Conservation (phyloP, 1,140 invertebrate species). For the Hormaphis cornu region DNA sequence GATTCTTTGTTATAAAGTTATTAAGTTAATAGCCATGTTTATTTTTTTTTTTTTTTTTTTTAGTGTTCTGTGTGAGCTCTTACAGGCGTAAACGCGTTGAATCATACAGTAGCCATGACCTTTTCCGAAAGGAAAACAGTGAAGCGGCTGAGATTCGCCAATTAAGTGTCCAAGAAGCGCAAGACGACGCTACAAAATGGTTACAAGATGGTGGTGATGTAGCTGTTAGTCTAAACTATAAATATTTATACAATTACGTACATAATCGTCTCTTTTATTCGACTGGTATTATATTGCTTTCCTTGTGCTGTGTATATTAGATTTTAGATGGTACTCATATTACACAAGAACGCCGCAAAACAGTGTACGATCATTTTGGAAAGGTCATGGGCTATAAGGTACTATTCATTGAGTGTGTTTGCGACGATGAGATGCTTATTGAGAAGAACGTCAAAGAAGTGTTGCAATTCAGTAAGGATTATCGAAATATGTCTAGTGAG, state of each 20-base stretch:
- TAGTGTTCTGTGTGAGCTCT: constrained; percentile 79
- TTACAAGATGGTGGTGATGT: constrained; percentile 65
- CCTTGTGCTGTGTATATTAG: constrained; percentile 43
- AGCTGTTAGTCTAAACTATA: constrained; percentile 54
- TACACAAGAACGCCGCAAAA: constrained; percentile 63
- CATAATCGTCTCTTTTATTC: not conserved
- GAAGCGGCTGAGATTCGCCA: constrained; percentile 67
- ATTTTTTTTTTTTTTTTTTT: constrained; percentile 40
- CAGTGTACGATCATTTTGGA: constrained; percentile 65
- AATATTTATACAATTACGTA: not conserved
- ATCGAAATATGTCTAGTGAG: constrained; percentile 64
- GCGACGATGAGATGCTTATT: constrained; percentile 69
- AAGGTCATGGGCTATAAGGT: constrained; percentile 69
- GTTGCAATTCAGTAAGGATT: constrained; percentile 82
- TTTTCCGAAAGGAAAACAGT: constrained; percentile 73
- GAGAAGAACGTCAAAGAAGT: constrained; percentile 83
- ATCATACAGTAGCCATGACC: constrained; percentile 68
- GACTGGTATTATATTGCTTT: not conserved
- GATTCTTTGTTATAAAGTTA: no score
- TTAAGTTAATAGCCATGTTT: no score
- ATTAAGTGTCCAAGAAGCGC: constrained; percentile 69
- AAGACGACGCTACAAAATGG: constrained; percentile 72
- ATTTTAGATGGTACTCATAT: constrained; percentile 91
- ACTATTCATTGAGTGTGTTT: constrained; percentile 87
- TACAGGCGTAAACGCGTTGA: constrained; percentile 69